Evolutionary conservation across 2,797 vertebrate genomes (phyloP).

Genomic region (Enteromius mattozi): DNA sequence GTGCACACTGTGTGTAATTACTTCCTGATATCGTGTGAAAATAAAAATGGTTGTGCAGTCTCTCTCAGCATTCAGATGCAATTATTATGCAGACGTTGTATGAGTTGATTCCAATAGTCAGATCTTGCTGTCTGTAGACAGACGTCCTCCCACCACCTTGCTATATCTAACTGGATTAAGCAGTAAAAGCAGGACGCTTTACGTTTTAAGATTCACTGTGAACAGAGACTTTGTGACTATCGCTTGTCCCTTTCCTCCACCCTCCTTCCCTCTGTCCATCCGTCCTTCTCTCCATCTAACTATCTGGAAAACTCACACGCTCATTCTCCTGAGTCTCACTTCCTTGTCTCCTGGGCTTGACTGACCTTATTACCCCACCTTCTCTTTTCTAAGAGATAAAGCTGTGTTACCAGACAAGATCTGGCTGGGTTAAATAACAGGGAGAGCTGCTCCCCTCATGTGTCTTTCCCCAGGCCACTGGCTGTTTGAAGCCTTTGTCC

Average conservation of each 20-base stretch:
- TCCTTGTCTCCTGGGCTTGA: slow-evolving; percentile 40
- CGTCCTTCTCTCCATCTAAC: background rate
- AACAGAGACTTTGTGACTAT: slow-evolving; percentile 2
- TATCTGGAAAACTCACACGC: slow-evolving; percentile 36
- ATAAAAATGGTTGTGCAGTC: slow-evolving; percentile 39
- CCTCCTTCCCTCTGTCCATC: background rate
- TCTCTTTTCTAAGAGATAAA: slow-evolving; percentile 67
- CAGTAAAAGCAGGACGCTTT: background rate
- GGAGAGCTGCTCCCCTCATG: slow-evolving; percentile 54
- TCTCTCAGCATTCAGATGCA: slow-evolving; percentile 26
- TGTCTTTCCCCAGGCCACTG: slow-evolving; percentile 57
- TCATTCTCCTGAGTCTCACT: slow-evolving; percentile 36
- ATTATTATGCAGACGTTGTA: slow-evolving; percentile 31
- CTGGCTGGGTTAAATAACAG: slow-evolving; percentile 70
- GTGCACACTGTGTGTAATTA: slow-evolving; percentile 47
- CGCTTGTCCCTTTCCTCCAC: background rate
- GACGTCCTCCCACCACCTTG: background rate
- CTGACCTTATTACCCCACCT: slow-evolving; percentile 66
- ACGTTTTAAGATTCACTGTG: background rate
- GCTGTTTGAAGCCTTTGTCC: slow-evolving; percentile 63
- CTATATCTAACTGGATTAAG: slow-evolving; percentile 23
- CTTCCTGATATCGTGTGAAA: slow-evolving; percentile 32
- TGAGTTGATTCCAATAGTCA: slow-evolving; percentile 20
- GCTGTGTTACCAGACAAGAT: slow-evolving; percentile 70
- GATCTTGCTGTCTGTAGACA: background rate